Evolutionary conservation across 2,113 vertebrate genomes (phyloP).

Genomic region (Dunckerocampus dactyliophorus): DNA sequence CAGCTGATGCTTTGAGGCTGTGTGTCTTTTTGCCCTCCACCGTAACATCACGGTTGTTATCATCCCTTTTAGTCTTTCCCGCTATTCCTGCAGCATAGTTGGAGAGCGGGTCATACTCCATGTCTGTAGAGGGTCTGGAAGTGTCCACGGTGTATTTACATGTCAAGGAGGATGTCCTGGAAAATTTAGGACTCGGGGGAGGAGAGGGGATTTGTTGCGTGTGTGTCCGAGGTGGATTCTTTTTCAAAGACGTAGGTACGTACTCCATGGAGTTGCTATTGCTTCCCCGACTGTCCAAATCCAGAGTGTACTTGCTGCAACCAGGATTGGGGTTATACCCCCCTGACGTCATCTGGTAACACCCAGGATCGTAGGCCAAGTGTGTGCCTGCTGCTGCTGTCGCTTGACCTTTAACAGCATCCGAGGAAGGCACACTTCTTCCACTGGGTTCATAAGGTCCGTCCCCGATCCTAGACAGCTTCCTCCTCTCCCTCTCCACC

Average conservation of each 20-base stretch:
- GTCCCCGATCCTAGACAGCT: slow-evolving; percentile 81
- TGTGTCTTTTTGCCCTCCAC: slow-evolving; percentile 34
- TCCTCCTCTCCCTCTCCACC: slow-evolving; percentile 89
- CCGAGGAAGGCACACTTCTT: slow-evolving; percentile 17
- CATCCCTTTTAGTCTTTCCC: slow-evolving; percentile 71
- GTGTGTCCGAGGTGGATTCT: slow-evolving; percentile 45
- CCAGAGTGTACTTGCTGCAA: slow-evolving; percentile 87
- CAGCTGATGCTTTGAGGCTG: slow-evolving; percentile 60
- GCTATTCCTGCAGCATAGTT: slow-evolving; percentile 87
- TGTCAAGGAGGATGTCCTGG: slow-evolving; percentile 56
- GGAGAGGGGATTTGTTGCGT: slow-evolving; percentile 23
- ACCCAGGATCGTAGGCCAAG: slow-evolving; percentile 72
- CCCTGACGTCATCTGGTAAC: slow-evolving; percentile 70
- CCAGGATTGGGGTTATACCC: slow-evolving; percentile 87
- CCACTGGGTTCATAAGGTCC: slow-evolving; percentile 61
- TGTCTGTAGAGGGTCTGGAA: slow-evolving; percentile 85
- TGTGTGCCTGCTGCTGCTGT: slow-evolving; percentile 28
- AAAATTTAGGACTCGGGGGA: slow-evolving; percentile 47
- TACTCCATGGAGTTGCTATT: slow-evolving; percentile 82
- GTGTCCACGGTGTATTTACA: slow-evolving; percentile 90
- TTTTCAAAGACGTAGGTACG: slow-evolving; percentile 79
- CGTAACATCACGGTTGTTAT: slow-evolving; percentile 19
- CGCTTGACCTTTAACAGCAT: slow-evolving; percentile 26
- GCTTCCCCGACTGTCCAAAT: slow-evolving; percentile 57
- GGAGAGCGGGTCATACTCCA: slow-evolving; percentile 94